Evolutionary conservation across 2,888 invertebrate genomes (phyloP).

Genomic region (Tryphoninae sp.): DNA sequence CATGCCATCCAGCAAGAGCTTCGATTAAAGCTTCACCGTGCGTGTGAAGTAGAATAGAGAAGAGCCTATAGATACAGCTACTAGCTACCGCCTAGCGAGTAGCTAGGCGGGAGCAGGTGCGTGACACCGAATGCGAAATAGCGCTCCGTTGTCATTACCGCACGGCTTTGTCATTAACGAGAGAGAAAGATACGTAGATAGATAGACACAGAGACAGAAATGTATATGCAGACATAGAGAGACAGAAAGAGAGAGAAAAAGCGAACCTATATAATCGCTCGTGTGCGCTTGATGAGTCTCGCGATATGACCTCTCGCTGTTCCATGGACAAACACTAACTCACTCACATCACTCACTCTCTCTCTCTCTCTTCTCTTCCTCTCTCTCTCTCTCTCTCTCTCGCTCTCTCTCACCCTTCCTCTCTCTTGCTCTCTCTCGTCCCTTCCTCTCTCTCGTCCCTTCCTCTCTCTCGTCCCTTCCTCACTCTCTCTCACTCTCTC

Average conservation of each 20-base stretch:
- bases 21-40: slow-evolving; percentile 38
- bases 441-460: too few species aligned
- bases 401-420: too few species aligned
- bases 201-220: too few species aligned
- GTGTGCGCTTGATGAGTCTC: slow-evolving; percentile 31
- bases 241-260: background rate
- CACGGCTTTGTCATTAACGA: slow-evolving; percentile 58
- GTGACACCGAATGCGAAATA: slow-evolving; percentile 55
- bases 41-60: slow-evolving; percentile 1
- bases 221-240: too few species aligned
- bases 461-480: too few species aligned
- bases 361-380: background rate
- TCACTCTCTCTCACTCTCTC: too few species aligned
- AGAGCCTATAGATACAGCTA: background rate
- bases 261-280: slow-evolving; percentile 2
- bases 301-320: slow-evolving; percentile 48
- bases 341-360: background rate
- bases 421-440: background rate
- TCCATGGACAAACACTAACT: background rate
- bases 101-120: slow-evolving; percentile 36
- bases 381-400: too few species aligned
- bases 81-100: too few species aligned
- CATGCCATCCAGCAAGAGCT: slow-evolving; percentile 33
- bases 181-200: background rate
- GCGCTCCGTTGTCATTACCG: slow-evolving; percentile 53